Conservation (phyloP, 2,113 vertebrate species). For the Plestiodon gilberti region DNA sequence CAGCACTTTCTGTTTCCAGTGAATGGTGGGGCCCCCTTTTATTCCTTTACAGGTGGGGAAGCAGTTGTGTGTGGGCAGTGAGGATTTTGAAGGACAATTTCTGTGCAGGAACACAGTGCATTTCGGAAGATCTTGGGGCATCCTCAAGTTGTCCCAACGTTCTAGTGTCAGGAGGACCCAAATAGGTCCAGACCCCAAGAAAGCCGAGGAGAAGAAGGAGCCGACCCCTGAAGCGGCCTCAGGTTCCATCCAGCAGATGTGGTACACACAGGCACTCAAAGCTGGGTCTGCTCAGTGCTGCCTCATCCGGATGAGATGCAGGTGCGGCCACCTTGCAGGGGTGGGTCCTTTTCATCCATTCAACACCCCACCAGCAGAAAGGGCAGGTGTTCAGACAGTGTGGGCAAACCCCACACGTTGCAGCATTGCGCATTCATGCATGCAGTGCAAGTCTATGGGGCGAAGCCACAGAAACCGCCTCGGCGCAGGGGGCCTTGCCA, state of each 20-base stretch:
- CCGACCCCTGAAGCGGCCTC: too few species aligned
- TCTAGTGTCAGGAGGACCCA: too few species aligned
- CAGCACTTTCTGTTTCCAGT: not conserved
- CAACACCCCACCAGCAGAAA: not conserved
- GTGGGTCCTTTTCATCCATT: too few species aligned
- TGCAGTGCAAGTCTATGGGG: not conserved
- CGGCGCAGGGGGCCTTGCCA: not conserved
- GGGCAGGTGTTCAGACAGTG: not conserved
- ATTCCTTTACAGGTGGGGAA: not conserved
- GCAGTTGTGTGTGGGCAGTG: too few species aligned
- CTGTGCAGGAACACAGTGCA: not conserved
- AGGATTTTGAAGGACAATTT: not conserved
- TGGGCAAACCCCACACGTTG: not conserved
- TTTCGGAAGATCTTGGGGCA: not conserved
- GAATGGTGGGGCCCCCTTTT: not conserved
- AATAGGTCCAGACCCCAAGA: too few species aligned
- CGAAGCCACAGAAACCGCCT: too few species aligned
- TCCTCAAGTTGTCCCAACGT: not conserved
- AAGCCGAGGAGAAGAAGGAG: too few species aligned
- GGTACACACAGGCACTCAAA: too few species aligned
- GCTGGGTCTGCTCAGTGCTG: too few species aligned
- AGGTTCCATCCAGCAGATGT: too few species aligned
- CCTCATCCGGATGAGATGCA: too few species aligned
- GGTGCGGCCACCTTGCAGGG: too few species aligned
- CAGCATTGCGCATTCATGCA: not conserved